These are phyloP conservation scores for Parasteatoda tepidariorum DNA, from an alignment of 1,140 invertebrate species.

Conservation along the genomic window DNA sequence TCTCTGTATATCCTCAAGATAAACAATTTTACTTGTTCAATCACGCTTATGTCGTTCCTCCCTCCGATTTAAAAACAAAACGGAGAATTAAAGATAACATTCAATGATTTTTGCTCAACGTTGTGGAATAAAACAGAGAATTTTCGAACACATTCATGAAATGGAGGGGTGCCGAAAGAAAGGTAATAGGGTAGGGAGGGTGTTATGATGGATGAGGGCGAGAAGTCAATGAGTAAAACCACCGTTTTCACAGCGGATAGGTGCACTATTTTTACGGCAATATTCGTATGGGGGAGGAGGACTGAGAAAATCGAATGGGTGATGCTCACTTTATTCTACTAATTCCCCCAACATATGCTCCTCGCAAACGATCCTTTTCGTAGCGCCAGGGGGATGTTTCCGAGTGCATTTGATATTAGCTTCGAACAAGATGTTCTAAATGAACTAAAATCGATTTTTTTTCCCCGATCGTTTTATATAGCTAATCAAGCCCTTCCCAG, in stretches of 20 bases:
- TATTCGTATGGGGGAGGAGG: neutral
- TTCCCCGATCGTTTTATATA: no score
- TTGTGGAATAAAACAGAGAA: no score
- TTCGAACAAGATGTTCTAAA: constrained; percentile 28
- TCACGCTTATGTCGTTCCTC: no score
- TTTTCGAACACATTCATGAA: no score
- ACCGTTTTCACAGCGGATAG: constrained; percentile 58
- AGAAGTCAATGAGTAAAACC: constrained; percentile 53
- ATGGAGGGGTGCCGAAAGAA: no score
- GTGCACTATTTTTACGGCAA: constrained; percentile 8
- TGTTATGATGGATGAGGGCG: constrained; percentile 8
- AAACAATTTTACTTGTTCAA: no score
- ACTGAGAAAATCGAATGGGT: neutral
- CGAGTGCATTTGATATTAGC: neutral
- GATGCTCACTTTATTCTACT: neutral
- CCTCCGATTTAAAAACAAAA: no score
- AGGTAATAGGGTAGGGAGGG: neutral
- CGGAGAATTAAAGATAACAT: no score
- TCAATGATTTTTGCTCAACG: no score
- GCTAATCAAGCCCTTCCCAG: no score
- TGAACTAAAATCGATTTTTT: constrained; percentile 2
- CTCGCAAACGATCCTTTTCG: constrained; percentile 1
- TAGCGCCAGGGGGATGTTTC: neutral
- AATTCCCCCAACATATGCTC: constrained; percentile 43
- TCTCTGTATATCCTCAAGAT: no score